A percentile compares a stretch with the other conserved stretches of the same genome.
Evolutionary conservation across 2,797 vertebrate genomes (phyloP).

Genomic region (Paguma larvata): DNA sequence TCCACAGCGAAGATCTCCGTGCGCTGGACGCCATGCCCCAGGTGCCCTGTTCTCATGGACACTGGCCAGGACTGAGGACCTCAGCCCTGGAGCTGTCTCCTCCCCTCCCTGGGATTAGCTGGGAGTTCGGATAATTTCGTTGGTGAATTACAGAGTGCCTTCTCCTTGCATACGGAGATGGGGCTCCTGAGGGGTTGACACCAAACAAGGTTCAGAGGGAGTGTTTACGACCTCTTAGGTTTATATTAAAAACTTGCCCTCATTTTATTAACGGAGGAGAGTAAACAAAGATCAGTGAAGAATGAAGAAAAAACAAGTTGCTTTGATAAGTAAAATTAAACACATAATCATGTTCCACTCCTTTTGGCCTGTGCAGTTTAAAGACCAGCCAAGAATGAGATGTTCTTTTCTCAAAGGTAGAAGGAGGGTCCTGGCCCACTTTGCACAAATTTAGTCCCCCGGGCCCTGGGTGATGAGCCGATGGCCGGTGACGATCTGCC

Average conservation of each 20-base stretch:
- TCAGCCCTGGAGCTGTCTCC: background rate
- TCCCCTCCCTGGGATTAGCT: background rate
- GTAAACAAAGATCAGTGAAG: background rate
- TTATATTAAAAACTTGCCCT: background rate
- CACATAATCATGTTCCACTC: accelerated
- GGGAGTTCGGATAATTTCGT: background rate
- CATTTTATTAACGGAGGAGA: background rate
- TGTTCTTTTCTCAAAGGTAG: background rate
- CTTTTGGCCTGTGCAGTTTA: background rate
- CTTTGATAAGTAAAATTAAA: background rate
- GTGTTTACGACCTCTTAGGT: background rate
- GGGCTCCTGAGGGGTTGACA: background rate
- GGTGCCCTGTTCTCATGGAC: background rate
- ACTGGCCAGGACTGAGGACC: background rate
- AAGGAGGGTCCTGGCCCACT: background rate
- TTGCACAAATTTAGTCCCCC: background rate
- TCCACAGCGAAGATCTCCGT: background rate
- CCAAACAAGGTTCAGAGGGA: background rate
- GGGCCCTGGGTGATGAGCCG: background rate
- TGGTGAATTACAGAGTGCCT: background rate
- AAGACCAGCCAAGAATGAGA: background rate
- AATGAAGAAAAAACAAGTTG: background rate
- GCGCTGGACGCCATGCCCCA: accelerated
- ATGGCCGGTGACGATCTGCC: background rate
- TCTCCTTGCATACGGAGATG: background rate